These are phyloP conservation scores for Phrynocephalus vlangalii DNA, from an alignment of 2,797 vertebrate species.

Conservation along the genomic window DNA sequence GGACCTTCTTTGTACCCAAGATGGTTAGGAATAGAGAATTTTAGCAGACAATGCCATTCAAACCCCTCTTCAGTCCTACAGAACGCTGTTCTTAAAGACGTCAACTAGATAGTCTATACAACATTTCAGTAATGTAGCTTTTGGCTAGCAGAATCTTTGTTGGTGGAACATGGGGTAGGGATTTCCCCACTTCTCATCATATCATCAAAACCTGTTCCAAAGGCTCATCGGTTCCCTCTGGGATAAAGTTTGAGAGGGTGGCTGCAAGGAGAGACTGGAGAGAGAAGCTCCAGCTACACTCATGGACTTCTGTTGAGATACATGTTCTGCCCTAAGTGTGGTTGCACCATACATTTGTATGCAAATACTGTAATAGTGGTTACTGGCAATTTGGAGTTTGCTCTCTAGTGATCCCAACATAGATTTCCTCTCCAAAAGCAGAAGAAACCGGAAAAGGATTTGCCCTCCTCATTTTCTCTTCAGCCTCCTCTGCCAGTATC, in stretches of 20 bases:
- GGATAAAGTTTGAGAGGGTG: too few relatives aligned
- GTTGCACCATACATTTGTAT: background rate
- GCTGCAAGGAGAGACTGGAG: too few relatives aligned
- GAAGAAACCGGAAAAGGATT: too few relatives aligned
- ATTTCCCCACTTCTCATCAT: background rate
- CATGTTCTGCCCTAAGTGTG: background rate
- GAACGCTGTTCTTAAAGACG: background rate
- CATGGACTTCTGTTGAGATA: too few relatives aligned
- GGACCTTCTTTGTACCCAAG: background rate
- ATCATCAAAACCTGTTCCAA: too few relatives aligned
- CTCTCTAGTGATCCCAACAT: background rate
- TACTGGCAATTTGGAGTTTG: background rate
- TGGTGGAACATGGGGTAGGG: background rate
- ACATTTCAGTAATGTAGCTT: background rate
- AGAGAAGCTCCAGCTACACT: too few relatives aligned
- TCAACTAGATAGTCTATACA: background rate
- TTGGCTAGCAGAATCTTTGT: background rate
- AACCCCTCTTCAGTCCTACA: background rate
- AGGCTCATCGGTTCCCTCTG: too few relatives aligned
- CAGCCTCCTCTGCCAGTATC: too few relatives aligned
- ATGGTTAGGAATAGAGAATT: background rate
- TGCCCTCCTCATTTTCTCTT: background rate
- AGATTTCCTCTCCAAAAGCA: background rate
- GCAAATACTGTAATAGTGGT: background rate
- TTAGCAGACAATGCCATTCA: background rate